Base-by-base conservation (phyloP, 64 coral and sea anemone genomes). In the Stylophora pistillata region DNA sequence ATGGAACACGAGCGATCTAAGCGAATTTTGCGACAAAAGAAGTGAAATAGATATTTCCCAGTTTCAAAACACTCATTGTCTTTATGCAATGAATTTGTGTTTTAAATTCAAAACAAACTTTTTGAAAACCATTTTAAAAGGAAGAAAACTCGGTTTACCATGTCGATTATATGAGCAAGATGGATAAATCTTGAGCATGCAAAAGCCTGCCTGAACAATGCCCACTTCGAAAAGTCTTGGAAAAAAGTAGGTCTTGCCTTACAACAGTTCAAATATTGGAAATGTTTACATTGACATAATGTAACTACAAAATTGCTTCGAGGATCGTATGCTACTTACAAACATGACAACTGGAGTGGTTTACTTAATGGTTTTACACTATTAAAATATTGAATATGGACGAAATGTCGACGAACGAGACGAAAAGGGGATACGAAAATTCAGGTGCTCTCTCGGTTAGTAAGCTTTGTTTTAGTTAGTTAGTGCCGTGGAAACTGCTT, bases 21-120 rank as follows among this genome's bases (percentile, higher is more conserved):
- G 20, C n/a, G 25, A 76, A 76, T 52, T 56, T 10, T 55, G n/a
- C 53, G 13, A 28, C 75, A 78, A 34, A 53, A 16, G 18, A 82
- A 68, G 47, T n/a, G 20, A 82, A 41, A 21, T 7, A 17, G 3
- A 32, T 66, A 3, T 14, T 13, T 64, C 33, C 47, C 30, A 4
- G 41, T 30, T 66, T 82, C 32, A 82, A 82, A 66, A 37, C 79
- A 41, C 25, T 16, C 30, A 30, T 59, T 53, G 56, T n/a, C 15
- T 16, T 1, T 56, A 27, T 2, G 3, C 23, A 57, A 26, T 53
- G 47, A 47, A 17, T 64, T 66, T 47, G 17, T 47, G 58, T 47
- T 41, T 79, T 59, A 79, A 32, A 79, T 79, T 30, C 27, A 79
- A 79, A 82, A 65, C 4, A 82, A 82, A 12, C 9, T n/a, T 84